Evolutionary conservation across 2,888 invertebrate species (phyloP).

Genomic region (Synanthedon myopaeformis): DNA sequence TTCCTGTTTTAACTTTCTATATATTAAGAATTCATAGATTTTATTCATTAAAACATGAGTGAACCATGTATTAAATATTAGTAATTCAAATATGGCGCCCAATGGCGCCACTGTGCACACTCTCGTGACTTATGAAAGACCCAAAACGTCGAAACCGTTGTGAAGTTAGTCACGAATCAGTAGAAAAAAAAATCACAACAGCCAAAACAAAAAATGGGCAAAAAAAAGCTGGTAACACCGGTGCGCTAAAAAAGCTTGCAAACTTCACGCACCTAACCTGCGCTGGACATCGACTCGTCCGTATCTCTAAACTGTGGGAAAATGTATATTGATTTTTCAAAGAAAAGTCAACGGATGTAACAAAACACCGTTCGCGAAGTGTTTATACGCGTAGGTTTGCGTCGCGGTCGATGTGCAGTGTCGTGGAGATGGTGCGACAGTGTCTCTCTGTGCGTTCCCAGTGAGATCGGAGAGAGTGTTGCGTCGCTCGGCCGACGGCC

Average conservation of each 20-base stretch:
- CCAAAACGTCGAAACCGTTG: conserved; percentile 32
- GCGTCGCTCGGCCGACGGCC: conserved; percentile 58
- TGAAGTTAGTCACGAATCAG: conserved; percentile 59
- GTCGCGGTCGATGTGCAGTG: conserved; percentile 63
- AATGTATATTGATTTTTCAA: conserved; percentile 73
- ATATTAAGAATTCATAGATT: too few species aligned
- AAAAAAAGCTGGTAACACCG: conserved; percentile 72
- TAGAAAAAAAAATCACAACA: conserved; percentile 69
- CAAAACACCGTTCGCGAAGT: conserved; percentile 69
- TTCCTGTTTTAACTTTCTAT: too few species aligned
- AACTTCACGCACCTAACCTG: conserved; percentile 72
- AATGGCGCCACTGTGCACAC: conserved; percentile 32
- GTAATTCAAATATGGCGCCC: background rate
- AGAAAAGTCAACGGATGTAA: conserved; percentile 71
- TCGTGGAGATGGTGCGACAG: conserved; percentile 67
- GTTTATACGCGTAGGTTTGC: conserved; percentile 64
- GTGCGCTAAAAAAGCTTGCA: conserved; percentile 73
- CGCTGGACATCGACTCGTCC: conserved; percentile 73
- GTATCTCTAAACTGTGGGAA: conserved; percentile 67
- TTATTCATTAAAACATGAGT: too few species aligned
- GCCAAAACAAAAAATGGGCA: conserved; percentile 68
- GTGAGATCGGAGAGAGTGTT: conserved; percentile 66
- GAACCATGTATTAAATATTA: too few species aligned
- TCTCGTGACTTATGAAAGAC: conserved; percentile 44
- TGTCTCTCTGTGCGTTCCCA: conserved; percentile 61